A percentile compares a stretch with the other conserved stretches of the same genome.
Conservation (phyloP, 53 echinoderm and acorn worm species). For the Glandiceps talaboti region DNA sequence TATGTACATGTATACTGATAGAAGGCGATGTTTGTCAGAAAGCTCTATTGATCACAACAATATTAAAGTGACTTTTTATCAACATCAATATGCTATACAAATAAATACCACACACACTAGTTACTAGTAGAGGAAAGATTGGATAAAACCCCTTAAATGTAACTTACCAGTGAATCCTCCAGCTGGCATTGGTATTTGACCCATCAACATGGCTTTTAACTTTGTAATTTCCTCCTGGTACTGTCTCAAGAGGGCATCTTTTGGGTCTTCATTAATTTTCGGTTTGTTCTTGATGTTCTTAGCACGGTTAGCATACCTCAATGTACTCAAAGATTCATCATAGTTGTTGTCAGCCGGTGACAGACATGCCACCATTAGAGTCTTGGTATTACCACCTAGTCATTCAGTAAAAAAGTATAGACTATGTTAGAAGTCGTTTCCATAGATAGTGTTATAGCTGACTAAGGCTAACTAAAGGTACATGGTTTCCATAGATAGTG, state of each 20-base stretch:
- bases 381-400: conserved; percentile 98
- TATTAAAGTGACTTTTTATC: too few species aligned
- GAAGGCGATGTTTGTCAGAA: too few species aligned
- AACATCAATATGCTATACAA: too few species aligned
- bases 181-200: conserved; percentile 78
- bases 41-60: too few species aligned
- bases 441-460: too few species aligned
- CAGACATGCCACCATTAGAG: conserved; percentile 97
- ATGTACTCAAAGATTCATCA: conserved; percentile 90
- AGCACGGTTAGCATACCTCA: conserved; percentile 98
- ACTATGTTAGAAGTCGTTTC: too few species aligned
- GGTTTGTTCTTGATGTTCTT: conserved; percentile 99
- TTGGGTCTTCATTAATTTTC: conserved; percentile 98
- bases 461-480: too few species aligned
- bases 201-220: conserved; percentile 92
- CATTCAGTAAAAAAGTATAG: background rate
- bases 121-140: too few species aligned
- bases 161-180: conserved; percentile 6
- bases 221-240: conserved; percentile 96
- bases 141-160: too few species aligned
- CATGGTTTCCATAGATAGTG: too few species aligned
- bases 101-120: too few species aligned
- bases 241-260: conserved; percentile 91
- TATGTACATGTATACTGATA: too few species aligned
- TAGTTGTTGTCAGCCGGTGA: conserved; percentile 99